Base-by-base conservation (phyloP, 37 sponge, comb jelly and placozoan species). In the Haliclona indistincta region DNA sequence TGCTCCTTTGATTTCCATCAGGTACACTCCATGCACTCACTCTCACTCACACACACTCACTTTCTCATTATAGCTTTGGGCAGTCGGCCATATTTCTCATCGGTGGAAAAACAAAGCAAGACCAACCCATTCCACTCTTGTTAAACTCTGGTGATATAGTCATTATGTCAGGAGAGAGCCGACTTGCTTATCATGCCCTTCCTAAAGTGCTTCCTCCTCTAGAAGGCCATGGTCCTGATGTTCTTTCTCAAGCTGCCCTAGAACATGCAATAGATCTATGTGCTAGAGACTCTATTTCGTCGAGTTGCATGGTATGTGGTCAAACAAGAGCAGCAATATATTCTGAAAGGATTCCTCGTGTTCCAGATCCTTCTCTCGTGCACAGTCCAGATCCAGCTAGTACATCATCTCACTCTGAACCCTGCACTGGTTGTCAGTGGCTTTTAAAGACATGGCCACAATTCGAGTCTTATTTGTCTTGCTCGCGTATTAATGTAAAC, bases 1-100 rank as follows among this genome's bases (percentile, higher is more conserved):
- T 40, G 75, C 77, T 17, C 99, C 99, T n/a, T 83, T 99, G 7
- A 76, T 99, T 37, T 99, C 99, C 5, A 76, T 92, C 38, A 98
- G 99, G 94, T 94, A 63, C 4, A 66, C 26, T 22, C 13, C 11
- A n/a, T 20, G 28, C n/a, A 68, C n/a, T 45, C 4, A 20, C 8
- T 65, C 10, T 6, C 1, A 28, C 28, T 51, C n/a, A 19, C 33
- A 2, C 13, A 47, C 13, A 17, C 8, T 47, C 33, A 8, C 35
- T 53, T 2, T 34, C 2, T 19, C 56, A 43, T 26, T 60, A 20
- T 63, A 95, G 95, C 54, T 93, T 96, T 73, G 94, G 94, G 0
- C 97, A 93, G 82, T 80, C 86, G 43, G 94, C 94, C 1, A 64
- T 96, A 2, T 96, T 96, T 63, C 77, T 96, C 75, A 67, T 96